Percentiles rank a stretch among this genome's conserved stretches.
phyloP scores from a whole-genome alignment of 2,797 vertebrate species.

The Anniella stebbinsi region DNA sequence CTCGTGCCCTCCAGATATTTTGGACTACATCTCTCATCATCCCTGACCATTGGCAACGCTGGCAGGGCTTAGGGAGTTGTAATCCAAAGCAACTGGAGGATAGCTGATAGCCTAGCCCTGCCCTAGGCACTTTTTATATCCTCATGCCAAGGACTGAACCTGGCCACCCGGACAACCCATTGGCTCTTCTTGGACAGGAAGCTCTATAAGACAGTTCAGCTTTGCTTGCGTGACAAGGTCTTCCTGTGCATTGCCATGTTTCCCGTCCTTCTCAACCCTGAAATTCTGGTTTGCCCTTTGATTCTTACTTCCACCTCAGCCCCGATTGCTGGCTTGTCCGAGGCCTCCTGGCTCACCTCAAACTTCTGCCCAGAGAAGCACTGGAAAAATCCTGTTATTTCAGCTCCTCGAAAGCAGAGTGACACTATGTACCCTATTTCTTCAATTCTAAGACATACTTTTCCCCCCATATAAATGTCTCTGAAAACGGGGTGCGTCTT shows the following conservation, averaged over 20 bases:
- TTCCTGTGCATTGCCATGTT: not conserved
- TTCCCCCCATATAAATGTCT: no score
- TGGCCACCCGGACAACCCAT: not conserved
- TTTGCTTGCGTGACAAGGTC: not conserved
- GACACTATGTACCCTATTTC: no score
- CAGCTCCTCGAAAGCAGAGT: not conserved
- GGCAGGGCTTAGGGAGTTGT: not conserved
- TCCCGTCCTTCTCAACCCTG: not conserved
- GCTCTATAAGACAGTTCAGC: not conserved
- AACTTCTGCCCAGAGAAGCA: no score
- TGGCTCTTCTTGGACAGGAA: not conserved
- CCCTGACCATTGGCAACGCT: not conserved
- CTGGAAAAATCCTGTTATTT: not conserved
- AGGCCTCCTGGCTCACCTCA: not conserved
- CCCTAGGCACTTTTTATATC: not conserved
- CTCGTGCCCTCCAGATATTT: not conserved
- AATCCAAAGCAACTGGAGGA: no score
- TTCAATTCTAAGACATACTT: no score
- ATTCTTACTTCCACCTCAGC: not conserved
- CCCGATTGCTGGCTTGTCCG: not conserved
- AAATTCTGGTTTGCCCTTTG: not conserved
- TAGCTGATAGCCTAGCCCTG: no score
- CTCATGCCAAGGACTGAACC: not conserved
- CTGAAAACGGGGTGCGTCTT: no score
- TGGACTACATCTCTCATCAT: not conserved